These are phyloP conservation scores for Anisognathus igniventris DNA, from an alignment of 2,797 vertebrate genomes.

Conservation along the genomic window DNA sequence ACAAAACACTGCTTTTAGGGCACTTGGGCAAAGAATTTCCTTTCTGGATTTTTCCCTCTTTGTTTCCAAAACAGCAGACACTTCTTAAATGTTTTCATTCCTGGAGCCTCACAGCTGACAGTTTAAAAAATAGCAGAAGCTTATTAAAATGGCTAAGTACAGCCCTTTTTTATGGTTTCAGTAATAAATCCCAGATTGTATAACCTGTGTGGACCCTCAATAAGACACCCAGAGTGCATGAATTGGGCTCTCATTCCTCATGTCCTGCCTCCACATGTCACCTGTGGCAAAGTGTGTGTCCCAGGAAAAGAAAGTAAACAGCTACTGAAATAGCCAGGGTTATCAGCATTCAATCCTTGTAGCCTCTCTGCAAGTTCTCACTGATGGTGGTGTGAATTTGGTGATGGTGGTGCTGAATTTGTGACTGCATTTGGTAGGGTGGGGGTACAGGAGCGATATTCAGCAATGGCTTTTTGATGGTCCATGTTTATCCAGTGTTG, in stretches of 20 bases:
- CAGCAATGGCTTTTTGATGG: slow-evolving; percentile 77
- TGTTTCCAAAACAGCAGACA: neutral
- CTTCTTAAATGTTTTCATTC: neutral
- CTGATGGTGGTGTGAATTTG: neutral
- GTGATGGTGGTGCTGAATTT: neutral
- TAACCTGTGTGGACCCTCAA: neutral
- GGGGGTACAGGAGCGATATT: slow-evolving; percentile 80
- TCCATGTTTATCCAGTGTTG: slow-evolving; percentile 75
- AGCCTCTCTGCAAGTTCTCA: slow-evolving; percentile 41
- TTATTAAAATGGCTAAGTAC: neutral
- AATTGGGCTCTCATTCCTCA: neutral
- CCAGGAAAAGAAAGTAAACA: neutral
- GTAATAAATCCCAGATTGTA: neutral
- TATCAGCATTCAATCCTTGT: neutral
- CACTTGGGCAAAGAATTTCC: neutral
- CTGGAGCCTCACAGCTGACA: neutral
- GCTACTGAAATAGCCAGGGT: slow-evolving; percentile 3
- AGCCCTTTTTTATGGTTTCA: neutral
- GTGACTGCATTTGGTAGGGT: slow-evolving; percentile 4
- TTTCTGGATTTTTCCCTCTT: slow-evolving; percentile 1
- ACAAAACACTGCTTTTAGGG: neutral
- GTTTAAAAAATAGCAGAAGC: neutral
- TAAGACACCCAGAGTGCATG: neutral
- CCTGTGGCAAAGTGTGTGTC: neutral
- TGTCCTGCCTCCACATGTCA: neutral